phyloP scores from a whole-genome alignment of 2,113 vertebrate species.

The Amblyopsis rosae region DNA sequence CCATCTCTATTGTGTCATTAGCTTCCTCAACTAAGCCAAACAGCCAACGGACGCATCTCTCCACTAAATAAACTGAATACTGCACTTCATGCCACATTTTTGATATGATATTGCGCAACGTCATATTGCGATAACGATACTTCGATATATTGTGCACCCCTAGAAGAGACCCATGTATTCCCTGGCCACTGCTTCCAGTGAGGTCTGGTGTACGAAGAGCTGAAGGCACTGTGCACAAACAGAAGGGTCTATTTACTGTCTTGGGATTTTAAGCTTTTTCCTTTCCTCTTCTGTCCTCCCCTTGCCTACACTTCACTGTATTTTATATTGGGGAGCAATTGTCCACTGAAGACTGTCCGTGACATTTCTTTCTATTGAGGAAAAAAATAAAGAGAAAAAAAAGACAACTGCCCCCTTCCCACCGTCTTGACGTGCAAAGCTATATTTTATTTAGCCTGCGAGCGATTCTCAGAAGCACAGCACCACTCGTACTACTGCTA shows the following conservation, averaged over 20 bases:
- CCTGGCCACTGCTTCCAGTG: too few relatives aligned
- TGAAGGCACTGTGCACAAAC: constrained; percentile 23
- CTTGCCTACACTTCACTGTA: constrained; percentile 29
- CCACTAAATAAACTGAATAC: too few relatives aligned
- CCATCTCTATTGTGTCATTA: too few relatives aligned
- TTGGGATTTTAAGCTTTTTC: constrained; percentile 20
- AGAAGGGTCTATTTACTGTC: constrained; percentile 40
- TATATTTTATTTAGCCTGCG: constrained; percentile 73
- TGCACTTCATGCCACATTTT: too few relatives aligned
- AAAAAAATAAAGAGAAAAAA: constrained; percentile 4
- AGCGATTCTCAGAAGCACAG: constrained; percentile 52
- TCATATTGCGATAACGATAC: too few relatives aligned
- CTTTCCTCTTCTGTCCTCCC: constrained; percentile 11
- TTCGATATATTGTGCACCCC: too few relatives aligned
- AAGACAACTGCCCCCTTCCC: constrained; percentile 55
- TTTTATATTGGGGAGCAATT: constrained; percentile 28
- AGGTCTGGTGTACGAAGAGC: background rate
- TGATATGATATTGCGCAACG: too few relatives aligned
- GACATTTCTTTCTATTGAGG: constrained; percentile 55
- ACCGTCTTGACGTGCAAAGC: constrained; percentile 49
- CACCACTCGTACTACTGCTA: constrained; percentile 42
- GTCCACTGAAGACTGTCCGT: constrained; percentile 38
- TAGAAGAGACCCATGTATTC: too few relatives aligned
- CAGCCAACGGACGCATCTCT: too few relatives aligned
- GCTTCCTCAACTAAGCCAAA: too few relatives aligned